Base-by-base conservation (phyloP, 2,113 vertebrate species). In the Varanus komodoensis region DNA sequence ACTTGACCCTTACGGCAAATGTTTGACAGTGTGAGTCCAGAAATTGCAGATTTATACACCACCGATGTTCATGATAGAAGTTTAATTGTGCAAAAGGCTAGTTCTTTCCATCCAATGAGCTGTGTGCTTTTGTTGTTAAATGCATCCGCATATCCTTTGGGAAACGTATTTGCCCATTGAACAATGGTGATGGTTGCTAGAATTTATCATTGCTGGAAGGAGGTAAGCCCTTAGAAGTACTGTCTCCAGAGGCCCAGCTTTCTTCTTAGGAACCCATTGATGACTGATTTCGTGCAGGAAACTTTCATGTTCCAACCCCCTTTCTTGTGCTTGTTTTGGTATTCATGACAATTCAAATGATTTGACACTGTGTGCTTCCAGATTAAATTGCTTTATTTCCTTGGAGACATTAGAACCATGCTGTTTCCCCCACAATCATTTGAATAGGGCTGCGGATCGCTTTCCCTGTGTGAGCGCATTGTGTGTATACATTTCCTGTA, bases 321-420 rank as follows among this genome's bases (percentile, higher is more conserved):
- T 50, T 82, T 7, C 8, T 54, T 89, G 29, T 21, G 29, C 3
- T 67, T 87, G 6, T 21, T 86, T 89, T 61, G 32, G 1, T 2
- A 86, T 68, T 73, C 67, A 5, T 64, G n/a, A 2, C 48, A 17
- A 77, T 2, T 78, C 77, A 61, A 84, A 61, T 5, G 23, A 0
- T 87, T 90, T 85, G 89, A 48, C 74, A 25, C 52, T 79, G 67
- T 23, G 27, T 15, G 82, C 6, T 69, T 83, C 92, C 85, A 80
- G 29, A 89, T 91, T 25, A 86, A 87, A 88, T 34, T 73, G 82
- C 29, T 48, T 84, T 50, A 50, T 88, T 91, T 79, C 64, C 82
- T 61, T 12, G 29, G 90, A 73, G 86, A 50, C 29, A 3, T 84
- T 44, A 19, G 3, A 67, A 6, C 19, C 73, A 2, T 5, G 25